These are phyloP conservation scores for Ailurus styani DNA, from an alignment of 2,113 vertebrate genomes.

Conservation along the genomic window DNA sequence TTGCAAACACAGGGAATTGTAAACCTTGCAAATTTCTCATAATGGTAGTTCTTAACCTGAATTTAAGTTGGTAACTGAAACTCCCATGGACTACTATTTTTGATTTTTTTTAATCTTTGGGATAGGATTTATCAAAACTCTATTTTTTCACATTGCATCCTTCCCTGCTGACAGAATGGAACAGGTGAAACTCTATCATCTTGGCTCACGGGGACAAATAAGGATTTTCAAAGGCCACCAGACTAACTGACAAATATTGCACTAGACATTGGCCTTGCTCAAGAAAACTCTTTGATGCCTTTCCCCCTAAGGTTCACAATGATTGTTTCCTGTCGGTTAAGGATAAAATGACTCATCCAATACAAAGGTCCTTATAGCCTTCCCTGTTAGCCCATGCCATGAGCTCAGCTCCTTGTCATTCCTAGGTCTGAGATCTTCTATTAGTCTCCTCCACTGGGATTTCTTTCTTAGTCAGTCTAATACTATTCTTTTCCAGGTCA, in stretches of 20 bases:
- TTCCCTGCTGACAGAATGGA: neutral
- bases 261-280: neutral
- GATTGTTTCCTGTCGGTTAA: neutral
- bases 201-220: neutral
- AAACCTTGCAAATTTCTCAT: neutral
- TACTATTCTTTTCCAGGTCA: neutral
- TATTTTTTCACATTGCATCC: neutral
- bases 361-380: neutral
- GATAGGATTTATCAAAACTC: neutral
- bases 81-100: neutral
- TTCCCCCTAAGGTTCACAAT: neutral
- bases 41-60: neutral
- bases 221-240: neutral
- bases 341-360: neutral
- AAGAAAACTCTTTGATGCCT: neutral
- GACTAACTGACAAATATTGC: neutral
- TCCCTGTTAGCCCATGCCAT: neutral
- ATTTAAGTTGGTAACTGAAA: constrained; percentile 3
- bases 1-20: neutral
- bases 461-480: neutral
- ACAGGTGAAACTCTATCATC: neutral
- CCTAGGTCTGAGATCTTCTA: neutral
- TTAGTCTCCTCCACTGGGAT: neutral
- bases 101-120: neutral
- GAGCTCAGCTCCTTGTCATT: neutral